Evolutionary conservation across 2,113 vertebrate species (phyloP).

Genomic region (Corythornis cristatus): DNA sequence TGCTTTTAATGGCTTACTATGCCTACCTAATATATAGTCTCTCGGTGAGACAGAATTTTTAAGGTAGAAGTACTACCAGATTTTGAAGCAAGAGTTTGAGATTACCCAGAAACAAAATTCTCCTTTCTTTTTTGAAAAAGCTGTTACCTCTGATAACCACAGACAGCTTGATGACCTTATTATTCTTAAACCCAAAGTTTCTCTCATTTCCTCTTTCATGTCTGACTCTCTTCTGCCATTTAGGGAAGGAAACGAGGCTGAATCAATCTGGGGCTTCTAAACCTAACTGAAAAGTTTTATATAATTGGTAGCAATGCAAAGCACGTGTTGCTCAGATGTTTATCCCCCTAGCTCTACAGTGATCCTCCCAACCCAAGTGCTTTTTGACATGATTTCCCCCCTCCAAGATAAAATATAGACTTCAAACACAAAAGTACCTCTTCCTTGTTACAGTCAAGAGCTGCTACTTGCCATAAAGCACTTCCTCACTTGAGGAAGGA

Average conservation of each 20-base stretch:
- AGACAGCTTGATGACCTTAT: rapidly evolving
- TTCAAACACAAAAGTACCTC: not conserved
- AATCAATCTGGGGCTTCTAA: not conserved
- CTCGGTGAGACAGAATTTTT: not conserved
- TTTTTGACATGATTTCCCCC: not conserved
- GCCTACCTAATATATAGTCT: no score
- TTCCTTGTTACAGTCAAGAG: not conserved
- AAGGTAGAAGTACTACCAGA: not conserved
- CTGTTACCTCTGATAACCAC: not conserved
- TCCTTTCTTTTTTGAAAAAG: not conserved
- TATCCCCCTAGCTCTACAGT: not conserved
- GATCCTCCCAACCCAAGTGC: not conserved
- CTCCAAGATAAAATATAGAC: not conserved
- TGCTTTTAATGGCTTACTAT: not conserved
- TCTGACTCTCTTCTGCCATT: rapidly evolving
- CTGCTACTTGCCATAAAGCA: not conserved
- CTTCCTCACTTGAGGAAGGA: not conserved
- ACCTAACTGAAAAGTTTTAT: not conserved
- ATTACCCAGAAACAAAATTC: not conserved
- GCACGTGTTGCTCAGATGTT: not conserved
- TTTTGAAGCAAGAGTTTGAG: not conserved
- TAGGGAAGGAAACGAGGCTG: not conserved
- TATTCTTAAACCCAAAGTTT: not conserved
- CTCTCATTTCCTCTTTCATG: not conserved
- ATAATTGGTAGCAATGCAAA: not conserved